Percentiles rank a stretch among this genome's conserved stretches.
Conservation (phyloP, 37 sponge, comb jelly and placozoan genomes). For the Chondrosia reniformis region DNA sequence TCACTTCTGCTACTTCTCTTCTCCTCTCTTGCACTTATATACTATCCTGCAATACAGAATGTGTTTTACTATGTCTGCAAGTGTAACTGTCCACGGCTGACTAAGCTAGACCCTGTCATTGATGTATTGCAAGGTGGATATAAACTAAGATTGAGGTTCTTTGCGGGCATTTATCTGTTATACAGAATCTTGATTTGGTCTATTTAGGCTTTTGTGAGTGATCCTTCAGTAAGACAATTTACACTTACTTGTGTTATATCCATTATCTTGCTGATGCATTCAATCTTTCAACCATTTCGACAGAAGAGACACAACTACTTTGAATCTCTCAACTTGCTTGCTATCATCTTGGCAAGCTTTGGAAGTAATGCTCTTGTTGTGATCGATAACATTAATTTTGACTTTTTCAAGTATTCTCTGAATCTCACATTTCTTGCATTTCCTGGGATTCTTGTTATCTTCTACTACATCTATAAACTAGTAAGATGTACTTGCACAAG, state of each 20-base stretch:
- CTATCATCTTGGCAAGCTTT: not conserved
- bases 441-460: not conserved
- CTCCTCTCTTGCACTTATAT: too few species aligned
- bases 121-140: constrained; percentile 11
- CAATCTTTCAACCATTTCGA: constrained; percentile 2
- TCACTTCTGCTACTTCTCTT: too few species aligned
- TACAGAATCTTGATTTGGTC: not conserved
- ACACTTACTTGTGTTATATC: not conserved
- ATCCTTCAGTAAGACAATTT: not conserved
- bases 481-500: too few species aligned
- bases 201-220: not conserved
- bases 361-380: not conserved
- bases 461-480: not conserved
- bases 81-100: too few species aligned
- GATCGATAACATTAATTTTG: not conserved
- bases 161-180: not conserved
- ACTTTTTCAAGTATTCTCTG: not conserved
- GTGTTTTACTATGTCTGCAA: too few species aligned
- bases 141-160: not conserved
- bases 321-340: not conserved
- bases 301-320: not conserved
- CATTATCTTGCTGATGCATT: not conserved
- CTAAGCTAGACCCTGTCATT: not conserved
- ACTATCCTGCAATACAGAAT: too few species aligned
- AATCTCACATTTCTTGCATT: not conserved